These are phyloP conservation scores for Phasianus colchicus DNA, from an alignment of 2,113 vertebrate genomes.

Conservation along the genomic window DNA sequence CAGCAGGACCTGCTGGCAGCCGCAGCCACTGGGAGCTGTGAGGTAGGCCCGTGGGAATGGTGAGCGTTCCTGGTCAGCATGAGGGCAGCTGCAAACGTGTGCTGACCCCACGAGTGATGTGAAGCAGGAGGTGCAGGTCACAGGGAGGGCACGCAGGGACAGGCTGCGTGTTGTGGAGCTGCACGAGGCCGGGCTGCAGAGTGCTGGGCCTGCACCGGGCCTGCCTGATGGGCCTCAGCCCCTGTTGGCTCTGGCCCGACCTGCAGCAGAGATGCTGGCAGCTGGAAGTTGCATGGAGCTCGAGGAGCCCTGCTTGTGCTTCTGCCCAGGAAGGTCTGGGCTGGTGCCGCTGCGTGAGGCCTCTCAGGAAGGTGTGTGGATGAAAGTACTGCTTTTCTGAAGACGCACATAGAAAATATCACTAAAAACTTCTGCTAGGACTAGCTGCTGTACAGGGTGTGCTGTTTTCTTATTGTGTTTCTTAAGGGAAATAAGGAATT, in stretches of 20 bases:
- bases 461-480: slow-evolving; percentile 24
- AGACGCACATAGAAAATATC: neutral
- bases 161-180: no score
- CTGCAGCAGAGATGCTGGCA: neutral
- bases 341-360: accelerated
- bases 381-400: accelerated
- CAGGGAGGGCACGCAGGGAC: neutral
- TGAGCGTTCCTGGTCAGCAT: neutral
- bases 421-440: neutral
- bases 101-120: neutral
- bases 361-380: neutral
- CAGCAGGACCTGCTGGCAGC: no score
- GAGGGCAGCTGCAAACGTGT: neutral
- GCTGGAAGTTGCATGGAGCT: neutral
- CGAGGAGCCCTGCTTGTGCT: neutral
- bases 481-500: slow-evolving; percentile 49
- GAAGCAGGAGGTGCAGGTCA: neutral
- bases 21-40: neutral
- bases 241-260: neutral
- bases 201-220: no score
- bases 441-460: neutral
- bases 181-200: no score
- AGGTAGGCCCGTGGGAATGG: no score
- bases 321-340: accelerated
- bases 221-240: neutral